Evolutionary conservation across 2,113 vertebrate species (phyloP), one percentile per base, ranked within the genome.

Genomic region (Psettodes erumei): DNA sequence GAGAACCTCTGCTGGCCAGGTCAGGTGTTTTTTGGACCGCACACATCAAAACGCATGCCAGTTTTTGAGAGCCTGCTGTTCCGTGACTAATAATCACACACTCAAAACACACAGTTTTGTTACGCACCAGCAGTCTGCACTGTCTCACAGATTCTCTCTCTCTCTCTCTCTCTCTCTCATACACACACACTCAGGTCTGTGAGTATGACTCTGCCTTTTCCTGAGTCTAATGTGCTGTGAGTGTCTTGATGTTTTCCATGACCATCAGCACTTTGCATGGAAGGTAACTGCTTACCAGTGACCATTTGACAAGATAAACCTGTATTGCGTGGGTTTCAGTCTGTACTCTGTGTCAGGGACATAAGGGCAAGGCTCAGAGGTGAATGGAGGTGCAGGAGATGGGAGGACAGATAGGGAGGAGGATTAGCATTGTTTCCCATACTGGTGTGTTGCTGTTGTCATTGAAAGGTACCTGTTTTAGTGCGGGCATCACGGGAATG

Each of bases 381-480:
- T 68, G 63, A 77, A 75, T 67, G 21, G 48, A 56, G 85, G 63
- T 32, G 1, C 23, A 73, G 30, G 79, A 86, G 91, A 91, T 84
- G 45, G 27, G 33, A 50, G 76, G 55, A 55, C 56, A 88, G 90
- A 93, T 90, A 85, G 32, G 54, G 19, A 61, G 6, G 4, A 32
- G 42, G 61, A 67, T 63, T 64, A 65, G 50, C 4, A 67, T 15
- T 16, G 23, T 75, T 93, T 93, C 87, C 87, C 90, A 93, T 79
- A 58, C 67, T 54, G 79, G 60, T 13, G n/a, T 79, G 77, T 79
- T 82, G 79, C 50, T 80, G 62, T 63, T 61, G 59, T 18, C 62
- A 65, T 42, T 69, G 25, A 63, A n/a, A 83, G 83, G 43, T 92
- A 97, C 96, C 95, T 95, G 96, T 92, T 94, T 95, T 89, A 95